A percentile compares a stretch with the other conserved stretches of the same genome.
Conservation (phyloP, 2,888 invertebrate genomes). For the Helicoverpa assulta region DNA sequence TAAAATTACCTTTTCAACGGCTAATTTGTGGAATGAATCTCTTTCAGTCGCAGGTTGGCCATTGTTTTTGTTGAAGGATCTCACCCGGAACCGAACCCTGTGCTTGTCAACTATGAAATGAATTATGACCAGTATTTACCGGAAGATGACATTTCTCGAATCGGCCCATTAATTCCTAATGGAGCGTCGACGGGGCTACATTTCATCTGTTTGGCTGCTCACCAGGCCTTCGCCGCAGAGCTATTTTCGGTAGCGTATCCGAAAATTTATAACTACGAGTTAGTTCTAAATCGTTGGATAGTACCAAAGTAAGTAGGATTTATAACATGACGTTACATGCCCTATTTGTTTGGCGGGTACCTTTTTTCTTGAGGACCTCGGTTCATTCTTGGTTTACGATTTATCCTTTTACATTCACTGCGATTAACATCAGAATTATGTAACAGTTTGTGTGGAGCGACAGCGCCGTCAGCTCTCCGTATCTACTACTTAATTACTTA, state of each 20-base stretch:
- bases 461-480: slow-evolving; percentile 10
- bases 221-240: slow-evolving; percentile 83
- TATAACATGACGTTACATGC: slow-evolving; percentile 79
- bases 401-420: slow-evolving; percentile 21
- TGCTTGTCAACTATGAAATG: slow-evolving; percentile 74
- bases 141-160: slow-evolving; percentile 88
- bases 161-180: slow-evolving; percentile 89
- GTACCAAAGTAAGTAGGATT: slow-evolving; percentile 85
- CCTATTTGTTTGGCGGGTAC: slow-evolving; percentile 77
- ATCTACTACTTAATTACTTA: slow-evolving; percentile 39
- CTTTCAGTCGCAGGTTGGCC: slow-evolving; percentile 76
- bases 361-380: slow-evolving; percentile 63
- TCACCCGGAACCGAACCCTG: slow-evolving; percentile 60
- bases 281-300: slow-evolving; percentile 88
- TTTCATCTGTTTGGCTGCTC: slow-evolving; percentile 89
- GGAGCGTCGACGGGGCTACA: slow-evolving; percentile 84
- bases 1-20: slow-evolving; percentile 76
- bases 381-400: slow-evolving; percentile 44
- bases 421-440: slow-evolving; percentile 44
- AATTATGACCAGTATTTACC: slow-evolving; percentile 85
- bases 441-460: slow-evolving; percentile 13
- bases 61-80: slow-evolving; percentile 70
- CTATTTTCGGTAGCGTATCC: slow-evolving; percentile 86
- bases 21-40: slow-evolving; percentile 81
- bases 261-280: slow-evolving; percentile 87